Evolutionary conservation across 2,888 invertebrate species (phyloP).

Genomic region (Ferrisia virgata): DNA sequence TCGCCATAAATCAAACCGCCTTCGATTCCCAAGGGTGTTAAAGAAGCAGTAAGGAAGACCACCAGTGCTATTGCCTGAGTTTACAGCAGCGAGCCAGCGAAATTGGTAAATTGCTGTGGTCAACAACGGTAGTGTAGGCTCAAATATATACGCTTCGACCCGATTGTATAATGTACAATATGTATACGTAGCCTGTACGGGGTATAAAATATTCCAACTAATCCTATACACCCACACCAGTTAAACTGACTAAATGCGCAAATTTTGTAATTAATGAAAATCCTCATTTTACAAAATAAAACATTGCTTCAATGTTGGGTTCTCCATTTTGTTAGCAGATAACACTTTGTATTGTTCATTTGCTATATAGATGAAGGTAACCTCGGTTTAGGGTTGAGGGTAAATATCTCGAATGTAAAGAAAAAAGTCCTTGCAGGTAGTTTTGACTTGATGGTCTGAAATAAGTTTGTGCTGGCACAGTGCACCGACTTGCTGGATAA

Average conservation of each 20-base stretch:
- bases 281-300: neutral
- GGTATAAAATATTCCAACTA: conserved; percentile 22
- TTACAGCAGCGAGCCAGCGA: neutral
- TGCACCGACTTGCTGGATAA: no score
- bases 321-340: neutral
- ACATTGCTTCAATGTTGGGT: neutral
- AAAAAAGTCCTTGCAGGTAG: no score
- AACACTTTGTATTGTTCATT: no score
- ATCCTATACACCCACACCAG: conserved; percentile 32
- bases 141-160: conserved; percentile 12
- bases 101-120: conserved; percentile 38
- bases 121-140: neutral
- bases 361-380: no score
- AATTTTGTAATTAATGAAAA: conserved; percentile 39
- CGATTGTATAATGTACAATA: neutral
- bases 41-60: neutral
- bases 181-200: conserved; percentile 19
- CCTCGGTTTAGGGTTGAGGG: no score
- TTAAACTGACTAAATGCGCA: neutral
- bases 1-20: conserved; percentile 30
- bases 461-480: no score
- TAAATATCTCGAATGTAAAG: no score
- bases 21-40: conserved; percentile 34
- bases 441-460: no score
- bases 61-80: neutral